Base-by-base conservation (phyloP, 2,797 vertebrate genomes). In the Xiphophorus birchmanni region DNA sequence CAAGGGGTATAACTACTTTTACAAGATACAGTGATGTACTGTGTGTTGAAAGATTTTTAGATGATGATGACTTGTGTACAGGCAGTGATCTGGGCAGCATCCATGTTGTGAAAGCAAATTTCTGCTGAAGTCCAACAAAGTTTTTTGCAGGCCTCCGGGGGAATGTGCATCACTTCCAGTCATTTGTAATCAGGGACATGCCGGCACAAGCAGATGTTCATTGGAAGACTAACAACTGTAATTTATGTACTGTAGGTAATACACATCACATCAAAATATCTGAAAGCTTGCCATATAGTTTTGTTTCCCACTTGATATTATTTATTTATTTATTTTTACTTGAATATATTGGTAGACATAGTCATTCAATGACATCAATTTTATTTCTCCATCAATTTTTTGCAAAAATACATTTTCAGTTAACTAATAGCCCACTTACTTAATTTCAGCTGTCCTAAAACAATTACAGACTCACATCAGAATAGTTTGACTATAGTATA, bases 111-210 rank as follows among this genome's bases (percentile, higher is more conserved):
- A 77, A 92, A 89, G 84, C 80, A 77, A 82, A 88, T 74, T 74
- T n/a, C 86, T 82, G 83, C 56, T 67, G 74, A 85, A 40, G 82
- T 82, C 54, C 80, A 84, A 76, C 83, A 81, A 76, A 60, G 77
- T 86, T 48, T 21, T 77, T 74, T 80, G 75, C 63, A 74, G 17
- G 45, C 81, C 87, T 76, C 80, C 9, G 42, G 75, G 83, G 88
- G 79, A 78, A 79, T 13, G 48, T 84, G 86, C 83, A 90, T 94
- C 88, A 93, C 87, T 94, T 95, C 93, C 93, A 91, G 89, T 91
- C 84, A 93, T 82, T 84, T 5, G 10, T 74, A 82, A 82, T 75
- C 63, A 13, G 15, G 88, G 80, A 89, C 82, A 78, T 0, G 86
- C 77, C 83, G 83, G 80, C 76, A 74, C 82, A 85, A 17, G 88